phyloP scores from a whole-genome alignment of 2,113 vertebrate species.

The Puffinus mauretanicus region DNA sequence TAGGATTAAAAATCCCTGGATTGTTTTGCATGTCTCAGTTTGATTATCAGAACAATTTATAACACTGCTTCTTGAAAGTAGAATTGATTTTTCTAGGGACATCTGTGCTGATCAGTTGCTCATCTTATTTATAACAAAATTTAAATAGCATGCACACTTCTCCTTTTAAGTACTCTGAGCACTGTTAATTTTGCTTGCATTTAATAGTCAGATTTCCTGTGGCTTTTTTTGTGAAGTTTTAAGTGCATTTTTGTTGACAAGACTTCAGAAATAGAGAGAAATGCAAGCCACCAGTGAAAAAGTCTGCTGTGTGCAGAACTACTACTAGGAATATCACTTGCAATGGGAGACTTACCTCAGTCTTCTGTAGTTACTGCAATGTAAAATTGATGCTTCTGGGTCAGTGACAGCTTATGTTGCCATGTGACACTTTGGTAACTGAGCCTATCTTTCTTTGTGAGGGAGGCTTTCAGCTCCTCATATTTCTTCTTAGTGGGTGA shows the following conservation, averaged over 20 bases:
- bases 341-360: background rate
- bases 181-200: background rate
- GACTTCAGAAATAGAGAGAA: background rate
- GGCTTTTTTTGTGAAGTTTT: background rate
- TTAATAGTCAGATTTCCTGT: constrained; percentile 12
- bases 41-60: background rate
- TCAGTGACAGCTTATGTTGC: constrained; percentile 18
- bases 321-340: background rate
- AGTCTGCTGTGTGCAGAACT: background rate
- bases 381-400: constrained; percentile 54
- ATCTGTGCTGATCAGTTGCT: background rate
- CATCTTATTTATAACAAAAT: background rate
- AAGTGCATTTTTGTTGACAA: background rate
- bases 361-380: background rate
- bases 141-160: background rate
- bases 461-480: background rate
- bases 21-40: background rate
- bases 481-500: background rate
- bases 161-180: background rate
- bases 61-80: background rate
- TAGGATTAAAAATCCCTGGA: background rate
- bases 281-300: background rate
- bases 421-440: constrained; percentile 10
- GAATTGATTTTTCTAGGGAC: background rate
- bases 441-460: constrained; percentile 24